These are phyloP conservation scores for Danio albolineatus DNA, from an alignment of 2,797 vertebrate genomes.

Conservation along the genomic window DNA sequence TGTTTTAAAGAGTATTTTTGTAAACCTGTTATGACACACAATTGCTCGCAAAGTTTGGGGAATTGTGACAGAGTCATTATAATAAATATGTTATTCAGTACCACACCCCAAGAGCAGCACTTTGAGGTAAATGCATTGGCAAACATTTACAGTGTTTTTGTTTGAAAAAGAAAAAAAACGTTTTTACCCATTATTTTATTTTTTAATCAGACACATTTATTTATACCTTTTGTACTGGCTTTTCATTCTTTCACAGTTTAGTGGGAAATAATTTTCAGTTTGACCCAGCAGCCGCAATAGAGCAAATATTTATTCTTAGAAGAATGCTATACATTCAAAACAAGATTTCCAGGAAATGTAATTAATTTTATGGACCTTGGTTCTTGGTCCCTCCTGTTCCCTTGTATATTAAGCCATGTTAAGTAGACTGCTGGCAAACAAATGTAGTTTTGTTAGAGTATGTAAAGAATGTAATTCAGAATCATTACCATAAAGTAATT, in stretches of 20 bases:
- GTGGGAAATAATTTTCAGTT: not conserved
- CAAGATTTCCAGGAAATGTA: not conserved
- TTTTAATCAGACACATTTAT: not conserved
- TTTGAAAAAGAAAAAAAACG: not conserved
- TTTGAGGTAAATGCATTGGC: not conserved
- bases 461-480: not conserved
- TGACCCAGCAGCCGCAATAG: not conserved
- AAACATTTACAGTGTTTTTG: not conserved
- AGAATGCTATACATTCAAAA: slow-evolving; percentile 6
- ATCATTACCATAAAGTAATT: not conserved
- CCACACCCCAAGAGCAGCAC: not conserved
- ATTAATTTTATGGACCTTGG: not conserved
- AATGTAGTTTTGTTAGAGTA: not conserved
- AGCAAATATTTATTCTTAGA: not conserved
- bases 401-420: not conserved
- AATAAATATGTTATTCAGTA: slow-evolving; percentile 18
- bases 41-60: slow-evolving; percentile 8
- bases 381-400: not conserved
- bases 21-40: not conserved
- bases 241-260: not conserved
- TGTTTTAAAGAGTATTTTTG: slow-evolving; percentile 18
- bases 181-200: not conserved
- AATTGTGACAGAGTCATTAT: slow-evolving; percentile 33
- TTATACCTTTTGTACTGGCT: not conserved
- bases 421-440: not conserved